phyloP scores from a whole-genome alignment of 2,888 invertebrate species.

The Diachrysia chrysitis region DNA sequence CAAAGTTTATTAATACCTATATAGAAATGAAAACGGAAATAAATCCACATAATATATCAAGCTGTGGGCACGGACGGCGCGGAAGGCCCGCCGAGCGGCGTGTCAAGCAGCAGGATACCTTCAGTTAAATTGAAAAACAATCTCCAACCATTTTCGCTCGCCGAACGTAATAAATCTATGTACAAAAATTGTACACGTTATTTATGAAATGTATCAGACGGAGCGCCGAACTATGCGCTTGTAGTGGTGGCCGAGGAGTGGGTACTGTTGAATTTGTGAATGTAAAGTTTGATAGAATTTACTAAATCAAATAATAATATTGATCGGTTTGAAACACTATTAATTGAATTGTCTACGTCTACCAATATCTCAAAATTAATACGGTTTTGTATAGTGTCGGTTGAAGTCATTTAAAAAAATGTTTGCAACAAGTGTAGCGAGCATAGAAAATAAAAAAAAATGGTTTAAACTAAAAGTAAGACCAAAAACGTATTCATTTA shows the following conservation, averaged over 20 bases:
- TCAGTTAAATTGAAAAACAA: conserved; percentile 89
- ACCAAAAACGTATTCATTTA: no score
- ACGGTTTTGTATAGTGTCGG: no score
- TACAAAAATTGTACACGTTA: conserved; percentile 89
- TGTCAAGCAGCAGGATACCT: conserved; percentile 86
- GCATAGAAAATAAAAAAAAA: no score
- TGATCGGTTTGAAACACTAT: no score
- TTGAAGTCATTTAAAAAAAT: no score
- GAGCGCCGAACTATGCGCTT: conserved; percentile 77
- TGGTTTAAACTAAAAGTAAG: no score
- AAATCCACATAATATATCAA: conserved; percentile 67
- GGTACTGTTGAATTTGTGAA: conserved; percentile 45
- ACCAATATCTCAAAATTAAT: no score
- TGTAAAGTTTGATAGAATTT: conserved; percentile 13
- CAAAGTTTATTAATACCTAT: conserved; percentile 54
- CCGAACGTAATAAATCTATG: conserved; percentile 89
- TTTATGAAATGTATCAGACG: conserved; percentile 87
- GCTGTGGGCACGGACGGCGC: conserved; percentile 62
- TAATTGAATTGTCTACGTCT: no score
- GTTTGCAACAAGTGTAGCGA: no score
- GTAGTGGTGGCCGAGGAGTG: conserved; percentile 68
- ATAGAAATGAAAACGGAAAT: conserved; percentile 60
- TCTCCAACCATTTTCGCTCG: conserved; percentile 89
- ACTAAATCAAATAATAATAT: no score
- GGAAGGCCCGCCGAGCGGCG: conserved; percentile 80